Evolutionary conservation across 2,113 vertebrate genomes (phyloP), one percentile per base, ranked within the genome.

Genomic region (Equus przewalskii): DNA sequence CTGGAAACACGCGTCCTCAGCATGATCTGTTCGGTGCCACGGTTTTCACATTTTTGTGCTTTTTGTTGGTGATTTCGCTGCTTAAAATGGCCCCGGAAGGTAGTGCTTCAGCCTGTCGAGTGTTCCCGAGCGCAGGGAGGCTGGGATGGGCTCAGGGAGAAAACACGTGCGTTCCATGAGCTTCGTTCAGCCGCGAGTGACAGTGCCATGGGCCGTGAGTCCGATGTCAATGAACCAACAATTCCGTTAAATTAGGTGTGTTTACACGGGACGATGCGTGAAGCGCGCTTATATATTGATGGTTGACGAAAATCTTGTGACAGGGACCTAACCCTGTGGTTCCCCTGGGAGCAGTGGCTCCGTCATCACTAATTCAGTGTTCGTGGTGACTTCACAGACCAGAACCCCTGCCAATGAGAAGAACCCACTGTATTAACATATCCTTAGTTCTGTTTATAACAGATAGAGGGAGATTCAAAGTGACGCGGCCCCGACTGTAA

Each of bases 151-250:
- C 44, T 1, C 2, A 13, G 0, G 1, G 90, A 41, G 16, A 26
- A 73, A 14, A 21, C 33, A 6, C 6, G 0, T 21, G 7, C 15
- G 24, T 51, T 10, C 13, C 16, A 1, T 19, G 30, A 15, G 24
- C 67, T 30, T 21, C 0, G 4, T 36, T 41, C 41, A 11, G 7
- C 3, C 0, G 0, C 22, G 15, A 11, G 67, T 1, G 0, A 5
- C 2, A 19, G 16, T 21, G 67, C 56, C 15, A 9, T 36, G 8
- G 56, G 54, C 54, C 0, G 0, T 15, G 30, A 83, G 54, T 13
- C 19, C 65, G 28, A 0, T 1, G n/a, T n/a, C 26, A 26, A 7
- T 5, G 28, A 19, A 28, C 19, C 78, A 21, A 7, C 11, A 16
- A 12, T 21, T 14, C 13, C 0, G 1, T 21, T 28, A 36, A 14